Percentiles rank a stretch among this genome's conserved stretches.
Evolutionary conservation across 2,113 vertebrate genomes (phyloP).

Genomic region (Vimba vimba): DNA sequence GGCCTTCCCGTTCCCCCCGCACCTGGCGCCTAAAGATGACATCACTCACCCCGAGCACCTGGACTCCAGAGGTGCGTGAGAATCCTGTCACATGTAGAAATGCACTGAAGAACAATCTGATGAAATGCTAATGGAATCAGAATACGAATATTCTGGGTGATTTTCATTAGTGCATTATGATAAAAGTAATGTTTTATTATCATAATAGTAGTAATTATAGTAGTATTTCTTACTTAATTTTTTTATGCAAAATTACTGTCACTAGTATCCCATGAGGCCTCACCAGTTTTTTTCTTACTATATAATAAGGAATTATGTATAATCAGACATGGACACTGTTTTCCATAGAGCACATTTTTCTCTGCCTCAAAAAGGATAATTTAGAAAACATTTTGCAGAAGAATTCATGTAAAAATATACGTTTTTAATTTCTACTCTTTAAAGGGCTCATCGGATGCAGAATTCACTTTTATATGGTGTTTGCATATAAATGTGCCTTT

Average conservation of each 20-base stretch:
- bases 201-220: background rate
- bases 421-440: too few relatives aligned
- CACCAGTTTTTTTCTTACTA: background rate
- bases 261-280: background rate
- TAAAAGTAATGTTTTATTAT: too few relatives aligned
- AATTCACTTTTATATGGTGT: too few relatives aligned
- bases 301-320: background rate
- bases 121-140: too few relatives aligned
- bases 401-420: too few relatives aligned
- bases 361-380: background rate
- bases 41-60: constrained; percentile 37
- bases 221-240: background rate
- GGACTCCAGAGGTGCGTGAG: constrained; percentile 49
- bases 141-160: too few relatives aligned
- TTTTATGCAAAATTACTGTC: background rate
- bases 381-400: background rate
- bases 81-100: background rate
- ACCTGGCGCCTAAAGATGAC: constrained; percentile 57
- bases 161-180: too few relatives aligned
- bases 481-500: too few relatives aligned
- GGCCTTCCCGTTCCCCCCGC: constrained; percentile 49
- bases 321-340: background rate
- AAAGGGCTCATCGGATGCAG: too few relatives aligned
- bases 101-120: too few relatives aligned
- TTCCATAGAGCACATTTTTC: background rate